These are phyloP conservation scores for Xiphias gladius DNA, from an alignment of 2,113 vertebrate genomes.

Conservation along the genomic window DNA sequence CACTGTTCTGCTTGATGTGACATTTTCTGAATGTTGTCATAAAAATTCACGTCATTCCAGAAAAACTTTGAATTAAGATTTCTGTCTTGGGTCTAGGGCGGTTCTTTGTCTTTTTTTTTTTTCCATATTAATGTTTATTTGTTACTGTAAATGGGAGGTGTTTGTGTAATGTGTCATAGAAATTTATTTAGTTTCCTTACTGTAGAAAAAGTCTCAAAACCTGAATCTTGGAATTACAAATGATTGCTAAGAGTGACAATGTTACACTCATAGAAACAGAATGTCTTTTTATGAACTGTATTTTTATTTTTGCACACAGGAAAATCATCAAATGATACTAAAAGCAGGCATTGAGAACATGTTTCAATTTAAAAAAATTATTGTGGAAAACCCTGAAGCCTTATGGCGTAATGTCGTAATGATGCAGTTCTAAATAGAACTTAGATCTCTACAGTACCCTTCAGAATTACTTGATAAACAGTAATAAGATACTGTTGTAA, in stretches of 20 bases:
- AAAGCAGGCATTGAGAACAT: not conserved
- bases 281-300: conserved; percentile 15
- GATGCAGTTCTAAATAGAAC: conserved; percentile 3
- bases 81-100: not conserved
- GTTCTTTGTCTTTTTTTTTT: not conserved
- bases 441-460: not conserved
- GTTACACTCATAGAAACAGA: not conserved
- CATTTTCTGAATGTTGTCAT: conserved; percentile 2
- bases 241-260: conserved; percentile 3
- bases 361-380: not conserved
- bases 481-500: not conserved
- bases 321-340: conserved; percentile 16
- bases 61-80: not conserved
- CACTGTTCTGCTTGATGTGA: conserved; percentile 20
- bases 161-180: conserved; percentile 9
- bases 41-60: conserved; percentile 18
- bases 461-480: not conserved
- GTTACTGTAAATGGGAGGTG: conserved; percentile 17
- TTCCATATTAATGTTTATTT: not conserved
- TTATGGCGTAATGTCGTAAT: not conserved
- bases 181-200: not conserved
- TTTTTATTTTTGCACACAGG: conserved; percentile 23
- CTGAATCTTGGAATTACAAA: not conserved
- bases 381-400: not conserved
- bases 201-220: conserved; percentile 2